Conservation (phyloP, 2,797 vertebrate genomes). For the Liparis tanakae region DNA sequence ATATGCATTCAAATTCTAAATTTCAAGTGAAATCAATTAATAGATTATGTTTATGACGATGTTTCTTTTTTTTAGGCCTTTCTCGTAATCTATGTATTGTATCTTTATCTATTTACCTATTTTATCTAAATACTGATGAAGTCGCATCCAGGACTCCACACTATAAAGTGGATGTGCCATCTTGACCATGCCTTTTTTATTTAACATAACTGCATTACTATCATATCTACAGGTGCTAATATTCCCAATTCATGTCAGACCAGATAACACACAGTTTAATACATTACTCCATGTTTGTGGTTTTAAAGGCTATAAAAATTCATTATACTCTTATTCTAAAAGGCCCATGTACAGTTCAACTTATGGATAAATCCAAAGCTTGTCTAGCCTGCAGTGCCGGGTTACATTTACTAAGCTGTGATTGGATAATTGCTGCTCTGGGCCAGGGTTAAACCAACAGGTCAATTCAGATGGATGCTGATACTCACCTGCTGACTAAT, state of each 20-base stretch:
- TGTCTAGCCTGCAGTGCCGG: neutral
- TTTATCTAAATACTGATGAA: neutral
- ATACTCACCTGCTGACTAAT: neutral
- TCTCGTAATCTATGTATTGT: neutral
- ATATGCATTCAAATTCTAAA: neutral
- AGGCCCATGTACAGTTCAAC: neutral
- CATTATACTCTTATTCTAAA: neutral
- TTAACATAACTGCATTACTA: neutral
- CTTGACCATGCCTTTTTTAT: neutral
- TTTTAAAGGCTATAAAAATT: neutral
- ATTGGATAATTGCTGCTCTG: neutral
- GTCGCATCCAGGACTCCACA: neutral
- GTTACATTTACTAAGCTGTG: neutral
- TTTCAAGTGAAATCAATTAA: neutral
- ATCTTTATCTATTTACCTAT: no score
- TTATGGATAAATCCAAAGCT: neutral
- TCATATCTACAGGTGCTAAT: neutral
- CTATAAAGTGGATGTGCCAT: neutral
- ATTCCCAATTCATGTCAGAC: neutral
- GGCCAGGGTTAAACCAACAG: constrained; percentile 2
- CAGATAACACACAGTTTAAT: neutral
- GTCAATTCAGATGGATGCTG: neutral
- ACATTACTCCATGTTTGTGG: neutral
- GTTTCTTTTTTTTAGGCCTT: neutral
- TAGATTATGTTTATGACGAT: neutral